A percentile compares a stretch with the other conserved stretches of the same genome.
Evolutionary conservation across 2,888 invertebrate species (phyloP).

Genomic region (Nipponacmea schrenckii): DNA sequence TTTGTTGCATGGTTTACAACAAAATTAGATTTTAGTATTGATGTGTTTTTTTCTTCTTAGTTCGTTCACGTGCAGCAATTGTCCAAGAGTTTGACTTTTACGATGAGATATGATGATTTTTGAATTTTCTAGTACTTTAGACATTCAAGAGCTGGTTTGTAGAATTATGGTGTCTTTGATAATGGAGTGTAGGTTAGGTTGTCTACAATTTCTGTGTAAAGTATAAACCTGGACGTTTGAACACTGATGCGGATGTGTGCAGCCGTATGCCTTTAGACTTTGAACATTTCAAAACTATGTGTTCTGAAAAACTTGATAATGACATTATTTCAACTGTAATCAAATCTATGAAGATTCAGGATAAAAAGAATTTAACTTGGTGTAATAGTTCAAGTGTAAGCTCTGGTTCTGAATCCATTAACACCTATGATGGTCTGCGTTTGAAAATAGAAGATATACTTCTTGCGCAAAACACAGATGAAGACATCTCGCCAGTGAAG

Average conservation of each 20-base stretch:
- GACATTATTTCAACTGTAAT: not conserved
- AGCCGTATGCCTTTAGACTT: not conserved
- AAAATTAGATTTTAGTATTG: too few species aligned
- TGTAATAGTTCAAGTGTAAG: not conserved
- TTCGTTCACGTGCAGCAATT: too few species aligned
- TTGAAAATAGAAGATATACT: not conserved
- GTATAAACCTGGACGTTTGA: conserved; percentile 22
- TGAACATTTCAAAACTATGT: not conserved
- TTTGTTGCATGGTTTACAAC: too few species aligned
- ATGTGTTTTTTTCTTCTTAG: too few species aligned
- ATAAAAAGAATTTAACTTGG: not conserved
- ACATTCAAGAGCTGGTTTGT: too few species aligned
- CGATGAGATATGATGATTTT: too few species aligned
- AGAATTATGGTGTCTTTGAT: too few species aligned
- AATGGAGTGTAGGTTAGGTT: too few species aligned
- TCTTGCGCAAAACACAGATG: not conserved
- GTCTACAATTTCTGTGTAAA: not conserved
- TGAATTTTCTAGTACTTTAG: too few species aligned
- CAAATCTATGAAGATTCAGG: not conserved
- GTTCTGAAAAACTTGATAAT: not conserved
- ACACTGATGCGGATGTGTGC: conserved; percentile 27
- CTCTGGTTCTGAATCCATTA: not conserved
- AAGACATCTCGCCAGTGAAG: not conserved
- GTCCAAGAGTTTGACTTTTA: too few species aligned
- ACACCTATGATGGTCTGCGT: not conserved